phyloP scores from a whole-genome alignment of 2,797 vertebrate species.

The Echiichthys vipera region DNA sequence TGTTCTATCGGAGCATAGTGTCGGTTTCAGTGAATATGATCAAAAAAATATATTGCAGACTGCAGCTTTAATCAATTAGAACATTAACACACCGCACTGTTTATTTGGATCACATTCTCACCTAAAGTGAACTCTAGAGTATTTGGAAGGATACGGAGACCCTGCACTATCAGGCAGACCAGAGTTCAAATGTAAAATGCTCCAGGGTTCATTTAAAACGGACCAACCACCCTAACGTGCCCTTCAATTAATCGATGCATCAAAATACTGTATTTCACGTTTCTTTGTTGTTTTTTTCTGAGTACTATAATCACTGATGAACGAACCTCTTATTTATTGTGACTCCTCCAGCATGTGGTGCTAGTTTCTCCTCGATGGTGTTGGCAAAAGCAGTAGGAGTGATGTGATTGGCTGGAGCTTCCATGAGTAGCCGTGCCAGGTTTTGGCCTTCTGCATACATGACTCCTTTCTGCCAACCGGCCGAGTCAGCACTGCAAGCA shows the following conservation, averaged over 20 bases:
- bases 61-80: too few relatives aligned
- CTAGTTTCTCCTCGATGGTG: constrained; percentile 89
- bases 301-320: neutral
- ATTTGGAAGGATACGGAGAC: too few relatives aligned
- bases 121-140: too few relatives aligned
- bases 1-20: too few relatives aligned
- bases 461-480: constrained; percentile 91
- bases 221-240: too few relatives aligned
- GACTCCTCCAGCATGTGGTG: constrained; percentile 81
- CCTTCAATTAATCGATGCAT: neutral
- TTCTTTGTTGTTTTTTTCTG: neutral
- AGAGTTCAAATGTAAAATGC: too few relatives aligned
- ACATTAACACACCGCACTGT: too few relatives aligned
- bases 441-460: constrained; percentile 94
- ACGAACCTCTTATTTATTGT: constrained; percentile 77
- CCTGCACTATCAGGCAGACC: too few relatives aligned
- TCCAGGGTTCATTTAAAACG: too few relatives aligned
- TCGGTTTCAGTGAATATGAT: too few relatives aligned
- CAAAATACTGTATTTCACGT: neutral
- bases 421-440: constrained; percentile 93
- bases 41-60: too few relatives aligned
- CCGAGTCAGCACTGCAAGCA: constrained; percentile 79
- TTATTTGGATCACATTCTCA: too few relatives aligned
- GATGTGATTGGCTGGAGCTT: constrained; percentile 93
- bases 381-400: constrained; percentile 92